Base-by-base conservation (phyloP, 2,113 vertebrate species). In the Crotophaga sulcirostris region DNA sequence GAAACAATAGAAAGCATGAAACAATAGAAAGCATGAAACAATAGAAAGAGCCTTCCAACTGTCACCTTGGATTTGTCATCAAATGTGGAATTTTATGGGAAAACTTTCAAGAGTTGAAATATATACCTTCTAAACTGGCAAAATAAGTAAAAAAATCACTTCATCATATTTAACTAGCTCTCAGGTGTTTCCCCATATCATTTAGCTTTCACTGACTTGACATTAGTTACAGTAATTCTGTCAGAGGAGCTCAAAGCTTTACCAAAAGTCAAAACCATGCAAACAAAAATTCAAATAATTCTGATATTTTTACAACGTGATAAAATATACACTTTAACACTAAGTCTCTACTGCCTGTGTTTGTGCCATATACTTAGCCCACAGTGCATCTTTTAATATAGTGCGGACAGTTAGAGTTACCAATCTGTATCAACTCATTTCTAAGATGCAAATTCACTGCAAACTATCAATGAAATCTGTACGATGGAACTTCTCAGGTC, bases 21-120 rank as follows among this genome's bases (percentile, higher is more conserved):
- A 94, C 90, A 83, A 96, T 75, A 94, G 86, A 91, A 96, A 90
- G 89, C 95, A 93, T 77, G 92, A 96, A 98, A 94, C 90, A 83
- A 96, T 75, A 94, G 87, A 69, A 74, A 34, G 84, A 82, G 16
- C 26, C 86, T 94, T 96, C 92, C 94, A 97, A 87, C 78, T 94
- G 92, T 89, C 95, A 93, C 93, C 92, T 96, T 94, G 44, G 28
- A 76, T 97, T 97, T 96, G 79, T 96, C 80, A 97, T 96, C 75
- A 97, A 88, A 95, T 90, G 82, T 52, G 93, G 92, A 94, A 94
- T 96, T 90, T 67, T 89, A 93, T 16, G 38, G 69, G 49, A 96
- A 94, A 82, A 81, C 89, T 90, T 96, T 85, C 47, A 94, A 84
- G 81, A 97, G 63, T 80, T 86, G 84, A 96, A 96, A 96, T 83